A percentile compares a stretch with the other conserved stretches of the same genome.
Evolutionary conservation across 1,140 invertebrate species (phyloP).

Genomic region (Gryllus bimaculatus): DNA sequence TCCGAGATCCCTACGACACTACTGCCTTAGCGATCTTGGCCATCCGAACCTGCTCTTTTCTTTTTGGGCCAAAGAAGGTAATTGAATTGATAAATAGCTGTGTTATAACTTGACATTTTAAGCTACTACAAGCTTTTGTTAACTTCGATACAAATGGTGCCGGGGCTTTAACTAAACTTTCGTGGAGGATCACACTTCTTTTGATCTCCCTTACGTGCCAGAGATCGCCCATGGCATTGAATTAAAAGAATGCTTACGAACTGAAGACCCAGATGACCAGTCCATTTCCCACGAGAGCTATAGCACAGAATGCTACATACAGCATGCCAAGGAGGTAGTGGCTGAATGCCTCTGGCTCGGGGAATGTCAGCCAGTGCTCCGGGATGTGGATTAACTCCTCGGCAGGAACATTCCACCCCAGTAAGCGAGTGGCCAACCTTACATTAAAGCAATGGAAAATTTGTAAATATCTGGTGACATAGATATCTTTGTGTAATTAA

Average conservation of each 20-base stretch:
- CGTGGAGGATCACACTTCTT: too few relatives aligned
- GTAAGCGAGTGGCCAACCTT: constrained; percentile 36
- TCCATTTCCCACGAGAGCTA: constrained; percentile 72
- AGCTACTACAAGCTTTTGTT: too few relatives aligned
- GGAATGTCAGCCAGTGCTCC: constrained; percentile 69
- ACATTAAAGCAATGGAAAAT: constrained; percentile 15
- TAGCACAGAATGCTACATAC: constrained; percentile 69
- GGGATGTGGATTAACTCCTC: constrained; percentile 67
- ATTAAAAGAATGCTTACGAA: constrained; percentile 44
- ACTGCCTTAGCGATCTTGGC: too few relatives aligned
- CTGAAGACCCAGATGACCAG: constrained; percentile 83
- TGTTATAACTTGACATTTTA: too few relatives aligned
- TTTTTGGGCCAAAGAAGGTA: too few relatives aligned
- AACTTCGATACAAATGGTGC: too few relatives aligned
- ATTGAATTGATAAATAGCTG: too few relatives aligned
- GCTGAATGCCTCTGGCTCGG: constrained; percentile 67
- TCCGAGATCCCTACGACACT: too few relatives aligned
- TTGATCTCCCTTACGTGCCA: too few relatives aligned
- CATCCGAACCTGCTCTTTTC: too few relatives aligned
- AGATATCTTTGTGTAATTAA: not conserved
- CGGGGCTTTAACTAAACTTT: too few relatives aligned
- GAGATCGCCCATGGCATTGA: too few relatives aligned
- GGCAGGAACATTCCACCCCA: constrained; percentile 67
- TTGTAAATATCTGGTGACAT: not conserved
- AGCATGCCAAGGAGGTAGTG: constrained; percentile 73